Evolutionary conservation across 2,797 vertebrate species (phyloP).

Genomic region (Onychomys arenicola): DNA sequence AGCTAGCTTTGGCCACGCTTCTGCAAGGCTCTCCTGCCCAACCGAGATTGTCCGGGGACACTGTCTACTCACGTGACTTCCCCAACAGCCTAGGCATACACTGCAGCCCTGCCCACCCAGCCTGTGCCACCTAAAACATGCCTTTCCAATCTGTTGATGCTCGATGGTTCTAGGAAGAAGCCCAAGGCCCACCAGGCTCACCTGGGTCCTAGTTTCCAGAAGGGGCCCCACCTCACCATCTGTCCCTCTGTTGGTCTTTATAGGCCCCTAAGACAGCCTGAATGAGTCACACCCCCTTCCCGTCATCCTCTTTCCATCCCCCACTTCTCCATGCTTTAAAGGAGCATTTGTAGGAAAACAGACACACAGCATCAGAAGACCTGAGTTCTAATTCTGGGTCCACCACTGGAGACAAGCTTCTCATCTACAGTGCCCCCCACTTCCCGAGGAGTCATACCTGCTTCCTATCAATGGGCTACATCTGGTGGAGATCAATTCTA

Average conservation of each 20-base stretch:
- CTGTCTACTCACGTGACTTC: background rate
- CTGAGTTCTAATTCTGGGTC: conserved; percentile 52
- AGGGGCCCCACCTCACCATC: background rate
- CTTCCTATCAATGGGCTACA: background rate
- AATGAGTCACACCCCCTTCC: background rate
- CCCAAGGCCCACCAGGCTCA: background rate
- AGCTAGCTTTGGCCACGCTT: background rate
- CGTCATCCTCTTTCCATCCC: background rate
- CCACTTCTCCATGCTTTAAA: background rate
- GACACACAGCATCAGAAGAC: background rate
- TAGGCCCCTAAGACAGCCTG: background rate
- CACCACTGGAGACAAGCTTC: background rate
- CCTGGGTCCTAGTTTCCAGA: too few relatives aligned
- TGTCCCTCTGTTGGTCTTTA: background rate
- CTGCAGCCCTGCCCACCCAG: fast-evolving
- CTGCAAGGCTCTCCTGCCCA: background rate
- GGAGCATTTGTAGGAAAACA: background rate
- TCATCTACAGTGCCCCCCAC: background rate
- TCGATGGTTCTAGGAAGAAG: background rate
- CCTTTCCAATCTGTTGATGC: background rate
- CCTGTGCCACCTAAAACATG: background rate
- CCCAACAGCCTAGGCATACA: background rate
- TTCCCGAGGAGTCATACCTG: background rate
- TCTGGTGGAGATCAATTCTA: background rate
- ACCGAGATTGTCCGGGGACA: background rate